Percentiles rank a stretch among this genome's conserved stretches.
These are phyloP conservation scores for Sialis fuliginosa DNA, from an alignment of 2,888 invertebrate species.

Conservation along the genomic window DNA sequence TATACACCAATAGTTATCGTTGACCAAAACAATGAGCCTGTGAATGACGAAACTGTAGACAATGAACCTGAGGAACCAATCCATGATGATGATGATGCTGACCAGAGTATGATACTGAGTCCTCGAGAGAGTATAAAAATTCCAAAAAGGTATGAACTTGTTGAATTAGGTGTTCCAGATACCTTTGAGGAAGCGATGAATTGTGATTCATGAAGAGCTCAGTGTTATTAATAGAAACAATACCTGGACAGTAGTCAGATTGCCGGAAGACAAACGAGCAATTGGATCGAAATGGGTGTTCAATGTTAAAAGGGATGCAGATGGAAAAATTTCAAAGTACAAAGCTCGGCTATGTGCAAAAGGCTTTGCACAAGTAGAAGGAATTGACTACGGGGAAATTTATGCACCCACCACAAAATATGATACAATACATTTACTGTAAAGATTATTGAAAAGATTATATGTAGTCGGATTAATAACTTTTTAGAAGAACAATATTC, in stretches of 20 bases:
- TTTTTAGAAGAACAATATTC: too few relatives aligned
- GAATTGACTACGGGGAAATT: slow-evolving; percentile 7
- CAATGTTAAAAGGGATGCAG: slow-evolving; percentile 7
- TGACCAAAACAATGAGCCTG: neutral
- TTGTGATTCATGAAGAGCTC: slow-evolving; percentile 9
- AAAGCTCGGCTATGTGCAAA: slow-evolving; percentile 12
- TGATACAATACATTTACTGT: too few relatives aligned
- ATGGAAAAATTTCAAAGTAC: slow-evolving; percentile 7
- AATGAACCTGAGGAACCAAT: neutral
- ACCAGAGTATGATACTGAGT: neutral
- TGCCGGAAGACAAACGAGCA: slow-evolving; percentile 6
- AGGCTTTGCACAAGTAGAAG: slow-evolving; percentile 11
- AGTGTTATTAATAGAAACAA: slow-evolving; percentile 7
- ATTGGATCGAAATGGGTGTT: slow-evolving; percentile 10
- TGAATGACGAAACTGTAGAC: neutral
- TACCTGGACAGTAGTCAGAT: slow-evolving; percentile 9
- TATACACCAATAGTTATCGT: neutral
- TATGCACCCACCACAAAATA: neutral
- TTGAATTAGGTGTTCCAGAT: slow-evolving; percentile 7
- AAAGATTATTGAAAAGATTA: too few relatives aligned
- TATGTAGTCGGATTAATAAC: too few relatives aligned
- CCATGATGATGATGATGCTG: neutral
- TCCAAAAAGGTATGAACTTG: neutral
- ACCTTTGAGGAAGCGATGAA: slow-evolving; percentile 10
- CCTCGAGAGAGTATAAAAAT: neutral